Conservation (phyloP, 2,113 vertebrate genomes). For the Gallinago media region DNA sequence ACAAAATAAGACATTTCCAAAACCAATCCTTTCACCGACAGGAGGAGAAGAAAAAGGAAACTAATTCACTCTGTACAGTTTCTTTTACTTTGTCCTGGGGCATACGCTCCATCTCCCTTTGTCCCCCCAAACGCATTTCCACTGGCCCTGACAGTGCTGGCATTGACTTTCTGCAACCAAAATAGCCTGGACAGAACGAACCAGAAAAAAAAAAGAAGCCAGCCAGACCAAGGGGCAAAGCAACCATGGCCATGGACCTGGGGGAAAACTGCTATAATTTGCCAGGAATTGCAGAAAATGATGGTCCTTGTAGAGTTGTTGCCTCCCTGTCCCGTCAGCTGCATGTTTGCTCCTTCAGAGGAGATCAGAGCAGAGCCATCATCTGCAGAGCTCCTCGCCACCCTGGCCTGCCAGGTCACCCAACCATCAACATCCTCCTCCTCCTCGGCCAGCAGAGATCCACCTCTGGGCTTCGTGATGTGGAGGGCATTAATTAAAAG, state of each 20-base stretch:
- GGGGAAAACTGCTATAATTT: not conserved
- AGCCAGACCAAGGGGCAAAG: not conserved
- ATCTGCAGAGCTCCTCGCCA: accelerated
- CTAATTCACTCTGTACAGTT: not conserved
- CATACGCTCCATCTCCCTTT: constrained; percentile 9
- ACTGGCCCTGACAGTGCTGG: not conserved
- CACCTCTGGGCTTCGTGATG: accelerated
- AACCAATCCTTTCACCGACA: constrained; percentile 1
- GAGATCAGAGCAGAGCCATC: not conserved
- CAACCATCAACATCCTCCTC: not conserved
- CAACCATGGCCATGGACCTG: not conserved
- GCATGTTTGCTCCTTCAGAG: accelerated
- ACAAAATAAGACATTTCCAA: constrained; percentile 10
- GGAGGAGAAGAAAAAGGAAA: constrained; percentile 23
- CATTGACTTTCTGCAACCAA: not conserved
- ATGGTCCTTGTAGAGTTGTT: accelerated
- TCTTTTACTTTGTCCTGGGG: constrained; percentile 19
- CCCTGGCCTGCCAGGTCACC: not conserved
- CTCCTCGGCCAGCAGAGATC: not conserved
- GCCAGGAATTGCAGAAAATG: not conserved
- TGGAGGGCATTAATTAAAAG: not conserved
- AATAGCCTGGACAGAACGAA: not conserved
- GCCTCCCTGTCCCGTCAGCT: not conserved
- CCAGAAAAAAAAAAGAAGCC: not conserved
- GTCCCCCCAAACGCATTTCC: not conserved